A percentile compares a stretch with the other conserved stretches of the same genome.
phyloP scores from a whole-genome alignment of 2,113 vertebrate species.

The Cololabis saira region DNA sequence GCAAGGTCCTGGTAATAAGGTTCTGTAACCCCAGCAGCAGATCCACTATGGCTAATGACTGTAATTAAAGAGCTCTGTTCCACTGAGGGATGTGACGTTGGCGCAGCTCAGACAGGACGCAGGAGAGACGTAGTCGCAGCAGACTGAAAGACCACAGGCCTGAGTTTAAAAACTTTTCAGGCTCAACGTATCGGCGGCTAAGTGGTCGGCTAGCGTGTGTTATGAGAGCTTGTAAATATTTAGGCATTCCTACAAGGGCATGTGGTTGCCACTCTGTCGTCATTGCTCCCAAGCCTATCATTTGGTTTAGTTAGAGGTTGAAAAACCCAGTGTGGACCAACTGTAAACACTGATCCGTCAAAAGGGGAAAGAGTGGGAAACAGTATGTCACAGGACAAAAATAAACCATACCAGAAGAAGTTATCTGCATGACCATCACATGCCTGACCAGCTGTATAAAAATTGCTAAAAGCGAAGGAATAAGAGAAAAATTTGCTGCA shows the following conservation, averaged over 20 bases:
- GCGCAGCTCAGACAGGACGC: conserved; percentile 53
- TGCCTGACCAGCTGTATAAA: conserved; percentile 31
- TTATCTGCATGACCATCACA: conserved; percentile 51
- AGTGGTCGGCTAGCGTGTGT: conserved; percentile 41
- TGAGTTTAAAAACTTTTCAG: conserved; percentile 43
- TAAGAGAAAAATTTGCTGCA: conserved; percentile 14
- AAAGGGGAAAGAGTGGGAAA: conserved; percentile 49
- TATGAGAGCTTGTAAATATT: conserved; percentile 66
- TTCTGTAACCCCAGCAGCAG: conserved; percentile 67
- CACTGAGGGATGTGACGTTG: conserved; percentile 60
- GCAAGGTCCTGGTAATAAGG: conserved; percentile 65
- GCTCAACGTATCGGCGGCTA: conserved; percentile 38
- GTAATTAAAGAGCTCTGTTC: conserved; percentile 76
- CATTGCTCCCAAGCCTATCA: conserved; percentile 57
- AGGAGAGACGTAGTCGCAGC: conserved; percentile 47
- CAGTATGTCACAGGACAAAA: conserved; percentile 41
- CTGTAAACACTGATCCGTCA: conserved; percentile 55
- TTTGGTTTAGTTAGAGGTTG: conserved; percentile 53
- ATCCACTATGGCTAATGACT: conserved; percentile 71
- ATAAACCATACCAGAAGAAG: conserved; percentile 18
- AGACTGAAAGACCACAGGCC: conserved; percentile 50
- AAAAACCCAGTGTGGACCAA: conserved; percentile 28
- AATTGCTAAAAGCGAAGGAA: neutral
- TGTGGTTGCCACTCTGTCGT: conserved; percentile 69
- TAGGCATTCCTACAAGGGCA: conserved; percentile 65